Base-by-base conservation (phyloP, 2,888 invertebrate species). In the Diplolepis rosae region DNA sequence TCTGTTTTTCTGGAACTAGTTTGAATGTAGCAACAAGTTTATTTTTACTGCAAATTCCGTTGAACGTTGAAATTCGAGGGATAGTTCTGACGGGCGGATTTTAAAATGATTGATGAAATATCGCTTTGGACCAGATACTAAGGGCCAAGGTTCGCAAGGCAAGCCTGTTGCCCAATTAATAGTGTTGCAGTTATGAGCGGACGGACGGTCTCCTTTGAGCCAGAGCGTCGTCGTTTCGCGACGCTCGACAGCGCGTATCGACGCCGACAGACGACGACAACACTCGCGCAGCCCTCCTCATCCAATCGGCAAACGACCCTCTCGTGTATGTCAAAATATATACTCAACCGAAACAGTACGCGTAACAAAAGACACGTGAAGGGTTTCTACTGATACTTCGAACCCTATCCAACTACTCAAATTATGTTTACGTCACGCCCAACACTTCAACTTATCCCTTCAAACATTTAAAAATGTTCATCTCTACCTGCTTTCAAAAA, bases 221-320 rank as follows among this genome's bases (percentile, higher is more conserved):
- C 65, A 68, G 51, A 74, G 77, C 77, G 79, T 79, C 79, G 78
- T 78, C 80, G 80, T 80, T 83, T 82, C 77, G 86, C 83, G 85
- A 86, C 83, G 85, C 84, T 83, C 76, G 79, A 73, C 76, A 81
- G 82, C 78, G 84, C 86, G 82, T 85, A 84, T 85, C 86, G 82
- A 81, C 82, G 81, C 84, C 83, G 82, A 84, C 83, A 82, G 83
- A 82, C 79, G 78, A 79, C 80, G 82, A 83, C 82, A 79, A 77
- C 78, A 76, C 77, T 73, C 73, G 74, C 71, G 75, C n/a, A n/a
- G 71, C 69, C 72, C 66, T 78, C 77, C 72, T 56, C 65, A 18
- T 66, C 69, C 56, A 50, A 65, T 74, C 69, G 72, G 79, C 69
- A 77, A 78, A 80, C 77, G 76, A 73, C 76, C 72, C 76, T 75